These are phyloP conservation scores for Pantelozetes paolii DNA, from an alignment of 2,888 invertebrate genomes.

Conservation along the genomic window DNA sequence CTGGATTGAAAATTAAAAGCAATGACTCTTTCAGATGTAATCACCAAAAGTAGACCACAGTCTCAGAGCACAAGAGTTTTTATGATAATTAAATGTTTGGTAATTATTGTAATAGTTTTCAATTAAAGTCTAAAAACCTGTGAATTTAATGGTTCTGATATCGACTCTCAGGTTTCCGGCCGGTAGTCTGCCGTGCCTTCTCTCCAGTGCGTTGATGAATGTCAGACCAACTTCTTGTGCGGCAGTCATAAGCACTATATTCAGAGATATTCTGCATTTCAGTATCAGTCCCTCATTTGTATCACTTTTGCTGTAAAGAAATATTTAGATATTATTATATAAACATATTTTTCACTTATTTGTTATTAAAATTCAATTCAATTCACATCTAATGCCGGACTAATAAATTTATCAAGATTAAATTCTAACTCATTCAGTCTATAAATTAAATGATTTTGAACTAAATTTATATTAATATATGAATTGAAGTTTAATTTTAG, in stretches of 20 bases:
- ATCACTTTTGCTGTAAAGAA: constrained; percentile 13
- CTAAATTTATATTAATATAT: no score
- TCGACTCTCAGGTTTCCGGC: constrained; percentile 45
- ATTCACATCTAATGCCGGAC: no score
- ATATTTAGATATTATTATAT: background rate
- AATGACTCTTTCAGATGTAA: no score
- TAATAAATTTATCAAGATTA: no score
- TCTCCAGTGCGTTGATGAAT: constrained; percentile 44
- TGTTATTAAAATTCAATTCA: no score
- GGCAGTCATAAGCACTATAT: constrained; percentile 41
- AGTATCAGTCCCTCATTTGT: constrained; percentile 45
- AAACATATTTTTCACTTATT: no score
- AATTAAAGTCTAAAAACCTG: constrained; percentile 39
- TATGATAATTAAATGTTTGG: background rate
- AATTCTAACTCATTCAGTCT: no score
- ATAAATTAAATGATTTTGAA: no score
- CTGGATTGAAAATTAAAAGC: background rate
- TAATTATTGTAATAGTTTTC: background rate
- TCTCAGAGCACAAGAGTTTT: background rate
- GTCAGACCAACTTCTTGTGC: constrained; percentile 45
- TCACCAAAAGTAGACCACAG: no score
- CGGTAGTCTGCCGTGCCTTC: constrained; percentile 45
- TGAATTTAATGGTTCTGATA: constrained; percentile 45
- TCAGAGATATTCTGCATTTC: constrained; percentile 41
- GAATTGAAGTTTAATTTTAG: no score